A percentile compares a stretch with the other conserved stretches of the same genome.
phyloP scores from a whole-genome alignment of 2,888 invertebrate species.

The Caenorhabditis sp. region DNA sequence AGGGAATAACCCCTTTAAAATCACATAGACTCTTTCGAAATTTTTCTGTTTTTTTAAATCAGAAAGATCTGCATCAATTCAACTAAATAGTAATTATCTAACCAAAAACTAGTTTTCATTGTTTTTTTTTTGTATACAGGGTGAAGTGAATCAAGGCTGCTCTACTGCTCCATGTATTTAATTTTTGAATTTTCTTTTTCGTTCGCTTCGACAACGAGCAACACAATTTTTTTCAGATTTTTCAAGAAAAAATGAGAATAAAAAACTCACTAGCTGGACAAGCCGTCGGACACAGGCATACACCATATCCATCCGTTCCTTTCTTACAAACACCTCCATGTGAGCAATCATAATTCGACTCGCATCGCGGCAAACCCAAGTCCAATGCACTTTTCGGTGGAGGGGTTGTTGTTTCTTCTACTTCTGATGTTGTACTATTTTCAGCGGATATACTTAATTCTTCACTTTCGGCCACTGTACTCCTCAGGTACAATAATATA shows the following conservation, averaged over 20 bases:
- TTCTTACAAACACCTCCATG: constrained; percentile 62
- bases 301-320: constrained; percentile 55
- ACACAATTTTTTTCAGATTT: neutral
- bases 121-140: too few relatives aligned
- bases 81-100: too few relatives aligned
- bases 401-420: neutral
- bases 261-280: constrained; percentile 63
- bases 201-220: too few relatives aligned
- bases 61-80: too few relatives aligned
- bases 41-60: too few relatives aligned
- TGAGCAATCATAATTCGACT: constrained; percentile 63
- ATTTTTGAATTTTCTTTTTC: too few relatives aligned
- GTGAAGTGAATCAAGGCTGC: too few relatives aligned
- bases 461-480: neutral
- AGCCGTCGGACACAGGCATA: constrained; percentile 64
- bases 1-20: too few relatives aligned
- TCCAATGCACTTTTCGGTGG: constrained; percentile 22
- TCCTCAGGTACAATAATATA: neutral
- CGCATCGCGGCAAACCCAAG: constrained; percentile 58
- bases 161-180: too few relatives aligned
- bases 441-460: neutral
- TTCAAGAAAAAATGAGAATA: too few relatives aligned
- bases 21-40: too few relatives aligned
- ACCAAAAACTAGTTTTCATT: too few relatives aligned
- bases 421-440: neutral